Base-by-base conservation (phyloP, 1,140 invertebrate genomes). In the Bombus terrestris region DNA sequence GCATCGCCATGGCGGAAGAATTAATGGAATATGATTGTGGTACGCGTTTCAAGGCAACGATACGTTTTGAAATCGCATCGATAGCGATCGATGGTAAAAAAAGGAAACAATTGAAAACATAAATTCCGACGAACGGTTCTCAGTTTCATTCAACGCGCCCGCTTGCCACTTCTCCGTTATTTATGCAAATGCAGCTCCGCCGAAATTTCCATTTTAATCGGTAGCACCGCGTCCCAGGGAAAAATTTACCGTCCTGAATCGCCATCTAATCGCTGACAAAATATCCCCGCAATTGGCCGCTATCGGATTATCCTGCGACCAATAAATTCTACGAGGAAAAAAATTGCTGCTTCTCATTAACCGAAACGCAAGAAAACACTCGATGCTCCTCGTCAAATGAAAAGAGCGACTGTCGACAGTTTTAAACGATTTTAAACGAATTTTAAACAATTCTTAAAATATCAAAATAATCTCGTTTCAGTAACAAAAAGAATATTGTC, bases 141-240 rank as follows among this genome's bases (percentile, higher is more conserved):
- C 83, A 62, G 77, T 85, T 85, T 85, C 83, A 71, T 85, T 73
- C 41, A 85, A 85, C 83, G 83, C 66, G 64, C 6, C 9, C 35
- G 74, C 53, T 76, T 47, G 66, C 82, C 82, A 43, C 64, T 83
- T 78, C 74, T 84, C 66, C 83, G 83, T 85, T 85, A 85, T 85
- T 85, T 85, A 85, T 85, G 83, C 68, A 85, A 85, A 85, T 85
- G 32, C 77, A n/a, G 3, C 28, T 28, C 75, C 37, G 39, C 18
- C 22, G 77, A 77, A 80, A 85, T 85, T 85, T 85, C 83, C 83
- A 85, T 85, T 85, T 85, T 85, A 85, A 85, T 85, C 77, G 83
- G 69, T 69, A 28, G 64, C 68, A 32, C 32, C 25, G 77, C 68
- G 41, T 32, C 83, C 53, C 32, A 5, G n/a, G 41, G 76, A 80